Base-by-base conservation (phyloP, 2,113 vertebrate genomes). In the Eupsittula cactorum region DNA sequence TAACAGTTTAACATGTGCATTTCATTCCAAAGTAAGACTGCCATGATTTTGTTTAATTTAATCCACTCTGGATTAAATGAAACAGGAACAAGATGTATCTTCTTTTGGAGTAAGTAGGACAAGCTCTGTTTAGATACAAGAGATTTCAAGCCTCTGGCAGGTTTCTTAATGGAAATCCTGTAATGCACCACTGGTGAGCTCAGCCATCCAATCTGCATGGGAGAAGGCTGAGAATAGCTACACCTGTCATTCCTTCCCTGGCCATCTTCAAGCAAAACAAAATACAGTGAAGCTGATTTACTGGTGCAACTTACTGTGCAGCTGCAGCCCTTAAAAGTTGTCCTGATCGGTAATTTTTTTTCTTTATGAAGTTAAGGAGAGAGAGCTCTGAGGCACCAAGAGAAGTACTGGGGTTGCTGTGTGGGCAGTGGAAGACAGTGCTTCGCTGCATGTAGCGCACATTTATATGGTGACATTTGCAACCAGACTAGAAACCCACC, bases 61-160 rank as follows among this genome's bases (percentile, higher is more conserved):
- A 92, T 94, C 73, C 53, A 16, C 16, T 52, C 23, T 47, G 90
- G 52, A 65, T 95, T 91, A 91, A 70, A 83, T 46, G 35, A 75
- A 92, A 82, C 37, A 28, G 73, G 80, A 94, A 91, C 73, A 93
- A 92, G 88, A 84, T 88, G 83, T 83, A 35, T 92, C 70, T 74
- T 88, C 63, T 52, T 74, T 60, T 91, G 74, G 65, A 91, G n/a
- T 37, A 65, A 85, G 77, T 2, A 60, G 39, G 27, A 87, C 33
- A 60, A 79, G 63, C 29, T 78, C 81, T 78, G n/a, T 69, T 88
- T 60, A 76, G 62, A 50, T 71, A 20, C 10, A 49, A 18, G 52
- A 80, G 41, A 44, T 93, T 86, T 37, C 27, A 31, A 50, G 79
- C 39, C 41, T 31, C 53, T 86, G 75, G 71, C 86, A 83, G 82